Evolutionary conservation across 1,140 invertebrate species (phyloP).

Genomic region (Bombus superbus): DNA sequence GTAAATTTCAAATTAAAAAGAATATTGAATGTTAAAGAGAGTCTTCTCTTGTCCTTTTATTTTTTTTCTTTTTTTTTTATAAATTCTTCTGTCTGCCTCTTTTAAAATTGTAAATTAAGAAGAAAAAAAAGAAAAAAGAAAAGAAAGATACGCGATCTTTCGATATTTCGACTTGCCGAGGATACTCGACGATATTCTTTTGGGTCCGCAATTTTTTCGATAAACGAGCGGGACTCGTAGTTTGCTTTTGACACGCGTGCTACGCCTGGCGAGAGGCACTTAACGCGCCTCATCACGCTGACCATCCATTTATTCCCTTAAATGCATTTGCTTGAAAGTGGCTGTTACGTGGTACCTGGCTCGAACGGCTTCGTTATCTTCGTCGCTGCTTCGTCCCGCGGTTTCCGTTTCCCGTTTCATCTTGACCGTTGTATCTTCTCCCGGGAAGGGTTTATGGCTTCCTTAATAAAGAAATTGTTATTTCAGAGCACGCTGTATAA

Average conservation of each 20-base stretch:
- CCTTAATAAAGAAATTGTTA: constrained; percentile 11
- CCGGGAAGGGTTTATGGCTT: neutral
- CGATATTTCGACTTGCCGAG: too few species aligned
- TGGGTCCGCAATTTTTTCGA: too few species aligned
- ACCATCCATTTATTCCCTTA: constrained; percentile 49
- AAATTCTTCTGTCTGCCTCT: neutral
- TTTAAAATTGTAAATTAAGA: neutral
- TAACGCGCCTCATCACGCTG: constrained; percentile 44
- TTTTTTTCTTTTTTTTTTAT: neutral
- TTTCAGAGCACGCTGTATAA: neutral
- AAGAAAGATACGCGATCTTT: neutral
- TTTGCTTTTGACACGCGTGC: neutral
- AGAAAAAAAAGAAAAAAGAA: neutral
- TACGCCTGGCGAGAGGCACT: constrained; percentile 3
- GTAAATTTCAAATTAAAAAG: too few species aligned
- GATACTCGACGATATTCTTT: too few species aligned
- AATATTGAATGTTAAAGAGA: too few species aligned
- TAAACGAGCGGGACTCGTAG: too few species aligned
- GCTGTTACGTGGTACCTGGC: constrained; percentile 46
- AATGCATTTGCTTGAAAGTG: constrained; percentile 48
- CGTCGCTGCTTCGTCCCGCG: neutral
- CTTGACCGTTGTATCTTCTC: neutral
- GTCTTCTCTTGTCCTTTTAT: too few species aligned
- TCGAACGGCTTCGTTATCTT: constrained; percentile 19
- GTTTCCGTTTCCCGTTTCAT: neutral